Base-by-base conservation (phyloP, 2,888 invertebrate species). In the Dasypogon diadema region DNA sequence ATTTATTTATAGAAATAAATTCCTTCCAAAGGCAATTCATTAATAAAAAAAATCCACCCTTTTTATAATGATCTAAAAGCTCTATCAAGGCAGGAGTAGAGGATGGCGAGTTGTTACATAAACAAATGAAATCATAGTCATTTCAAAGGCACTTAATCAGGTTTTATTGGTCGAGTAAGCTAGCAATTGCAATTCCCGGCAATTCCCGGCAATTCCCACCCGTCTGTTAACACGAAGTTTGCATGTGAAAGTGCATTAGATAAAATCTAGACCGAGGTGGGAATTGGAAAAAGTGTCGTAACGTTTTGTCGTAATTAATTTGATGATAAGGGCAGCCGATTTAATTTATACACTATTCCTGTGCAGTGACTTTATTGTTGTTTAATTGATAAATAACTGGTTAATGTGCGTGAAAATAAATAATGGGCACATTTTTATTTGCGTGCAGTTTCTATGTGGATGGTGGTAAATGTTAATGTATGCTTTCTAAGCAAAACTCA, bases 291-390 rank as follows among this genome's bases (percentile, higher is more conserved):
- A 60, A 60, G 37, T 60, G 37, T 16, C 34, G 4, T 37, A 37
- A 37, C 60, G n/a, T 60, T 60, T 60, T 60, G 60, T 60, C 42
- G 37, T 26, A 60, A 60, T 60, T 60, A 60, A 60, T 60, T 60
- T 60, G 37, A 60, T 60, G 37, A 60, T 60, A 21, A 37, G 42
- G 42, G 8, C 12, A 12, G 42, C 42, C 6, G 42, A n/a, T 12
- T 42, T 42, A 42, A 42, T 42, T 42, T 42, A 42, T 42, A 12
- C 42, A 42, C n/a, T 42, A 42, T 42, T 42, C 2, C 42, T 30
- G 21, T 16, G 4, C 18, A 12, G 37, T 18, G 18, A 34, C 18
- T 60, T 60, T 37, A 60, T 37, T 37, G 18, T 37, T 37, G 22
- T 22, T 37, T 60, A 60, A 60, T 37, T 60, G 60, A 37, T 60